Percentiles rank a stretch among this genome's conserved stretches.
These are phyloP conservation scores for Cherax quadricarinatus DNA, from an alignment of 1,140 invertebrate species.

Conservation along the genomic window DNA sequence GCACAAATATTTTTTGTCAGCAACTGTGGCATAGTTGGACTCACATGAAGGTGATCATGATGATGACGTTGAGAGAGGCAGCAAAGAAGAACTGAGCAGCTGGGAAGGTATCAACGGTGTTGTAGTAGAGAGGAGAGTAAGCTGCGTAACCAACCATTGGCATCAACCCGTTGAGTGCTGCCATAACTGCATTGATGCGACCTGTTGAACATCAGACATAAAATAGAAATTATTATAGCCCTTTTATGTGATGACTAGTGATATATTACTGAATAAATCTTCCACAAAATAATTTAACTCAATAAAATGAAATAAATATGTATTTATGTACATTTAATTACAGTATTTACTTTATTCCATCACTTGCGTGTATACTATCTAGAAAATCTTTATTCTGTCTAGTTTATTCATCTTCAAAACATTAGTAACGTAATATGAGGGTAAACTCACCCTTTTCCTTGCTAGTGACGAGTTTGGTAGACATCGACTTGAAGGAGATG, in stretches of 20 bases:
- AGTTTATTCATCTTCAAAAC: no score
- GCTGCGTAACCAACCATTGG: slow-evolving; percentile 67
- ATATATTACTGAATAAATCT: no score
- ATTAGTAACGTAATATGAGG: background rate
- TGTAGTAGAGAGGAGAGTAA: slow-evolving; percentile 64
- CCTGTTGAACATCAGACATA: slow-evolving; percentile 15
- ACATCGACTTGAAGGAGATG: slow-evolving; percentile 67
- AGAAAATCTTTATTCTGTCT: no score
- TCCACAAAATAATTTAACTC: no score
- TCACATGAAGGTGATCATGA: slow-evolving; percentile 62
- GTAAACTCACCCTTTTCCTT: slow-evolving; percentile 61
- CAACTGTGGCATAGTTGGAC: background rate
- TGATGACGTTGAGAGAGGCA: slow-evolving; percentile 53
- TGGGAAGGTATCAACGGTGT: slow-evolving; percentile 63
- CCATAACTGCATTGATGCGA: slow-evolving; percentile 59
- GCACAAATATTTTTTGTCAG: background rate
- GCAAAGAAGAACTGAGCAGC: slow-evolving; percentile 69
- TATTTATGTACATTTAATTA: no score
- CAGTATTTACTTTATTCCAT: no score
- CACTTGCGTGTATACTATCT: no score
- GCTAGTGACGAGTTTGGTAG: slow-evolving; percentile 65
- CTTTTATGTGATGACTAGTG: background rate
- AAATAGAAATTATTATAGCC: no score
- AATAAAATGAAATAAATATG: no score
- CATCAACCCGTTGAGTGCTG: slow-evolving; percentile 66